Evolutionary conservation across 2,797 vertebrate species (phyloP), one percentile per base, ranked within the genome.

Genomic region (Paratrypauchen microcephalus): DNA sequence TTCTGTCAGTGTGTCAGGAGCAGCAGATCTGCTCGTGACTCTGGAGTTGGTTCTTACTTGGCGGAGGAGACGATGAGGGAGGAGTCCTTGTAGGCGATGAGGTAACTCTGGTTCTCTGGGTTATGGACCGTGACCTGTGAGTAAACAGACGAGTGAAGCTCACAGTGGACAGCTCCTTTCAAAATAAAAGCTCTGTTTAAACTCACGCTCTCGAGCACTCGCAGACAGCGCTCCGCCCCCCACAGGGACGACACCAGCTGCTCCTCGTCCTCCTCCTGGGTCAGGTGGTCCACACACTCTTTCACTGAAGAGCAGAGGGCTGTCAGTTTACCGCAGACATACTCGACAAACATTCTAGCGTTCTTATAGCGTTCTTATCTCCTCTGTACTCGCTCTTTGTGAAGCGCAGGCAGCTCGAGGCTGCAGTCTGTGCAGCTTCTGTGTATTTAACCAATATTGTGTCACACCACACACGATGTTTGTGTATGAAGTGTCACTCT

Each of bases 81-180:
- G 0, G 97, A 99, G 92, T 98, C 97, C 87, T 99, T 98, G 89
- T 98, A 99, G 39, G 97, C 97, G 71, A 99, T 99, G 91, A 99
- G 84, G 88, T 99, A 99, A 89, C 95, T 93, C 91, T 98, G 97
- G 91, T 99, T 99, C 89, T 99, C 97, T 36, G 96, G 94, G 91
- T 99, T 98, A 88, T 98, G 96, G 80, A 97, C 96, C 0, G 97
- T 98, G 83, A 99, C 97, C 97, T 95, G 70, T 65, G 73, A 47
- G 5, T 0, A 9, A 4, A 48, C 63, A 45, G 11, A 18, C 18
- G 1, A 6, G 6, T 57, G 24, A 26, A 6, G 26, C 15, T 21
- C 11, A 23, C 18, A 11, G 8, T 5, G 7, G 1, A 52, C n/a
- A 19, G 45, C 32, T 11, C 58, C 19, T 5, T 1, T 5, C 74